Base-by-base conservation (phyloP, 2,797 vertebrate genomes). In the Brachymystax lenok region DNA sequence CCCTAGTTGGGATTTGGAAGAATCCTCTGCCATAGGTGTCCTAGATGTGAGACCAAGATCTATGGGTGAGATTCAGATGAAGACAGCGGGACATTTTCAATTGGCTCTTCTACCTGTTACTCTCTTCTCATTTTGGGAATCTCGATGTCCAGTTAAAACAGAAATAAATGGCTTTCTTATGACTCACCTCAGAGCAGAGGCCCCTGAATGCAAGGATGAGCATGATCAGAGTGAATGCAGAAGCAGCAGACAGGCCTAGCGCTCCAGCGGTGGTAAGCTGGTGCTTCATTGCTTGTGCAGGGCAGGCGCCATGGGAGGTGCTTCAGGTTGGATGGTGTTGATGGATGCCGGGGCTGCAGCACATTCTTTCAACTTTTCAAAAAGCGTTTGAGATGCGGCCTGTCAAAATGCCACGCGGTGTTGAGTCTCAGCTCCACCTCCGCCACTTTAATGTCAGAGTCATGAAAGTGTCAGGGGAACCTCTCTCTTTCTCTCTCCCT, bases 351-450 rank as follows among this genome's bases (percentile, higher is more conserved):
- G 33, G 78, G 67, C 69, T 0, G 40, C 40, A 46, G 10, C 59
- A 64, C 82, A 86, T 88, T 88, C 81, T 79, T 85, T 88, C 84
- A 88, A 77, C 88, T 85, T 88, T 85, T 91, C 90, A 88, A 74
- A 91, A 90, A 82, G 74, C 13, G 79, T 92, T 89, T 90, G 78
- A 86, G 87, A 89, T 84, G 82, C 83, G 71, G 79, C 77, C 84
- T 80, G 88, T 92, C 88, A 89, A 77, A 86, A 79, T 81, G 83
- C 14, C 6, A 74, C 63, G 71, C 33, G 3, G 40, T 46, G 40
- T 10, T 10, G 40, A 13, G 10, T 3, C 40, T 46, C 10, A 46
- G 40, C 40, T 2, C 40, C 10, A 12, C 40, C 40, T 10, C 40
- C 2, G 13, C 19, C 68, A 14, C 50, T 82, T 84, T 75, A 82